Conservation (phyloP, 2,113 vertebrate species). For the Aspiorhynchus laticeps region DNA sequence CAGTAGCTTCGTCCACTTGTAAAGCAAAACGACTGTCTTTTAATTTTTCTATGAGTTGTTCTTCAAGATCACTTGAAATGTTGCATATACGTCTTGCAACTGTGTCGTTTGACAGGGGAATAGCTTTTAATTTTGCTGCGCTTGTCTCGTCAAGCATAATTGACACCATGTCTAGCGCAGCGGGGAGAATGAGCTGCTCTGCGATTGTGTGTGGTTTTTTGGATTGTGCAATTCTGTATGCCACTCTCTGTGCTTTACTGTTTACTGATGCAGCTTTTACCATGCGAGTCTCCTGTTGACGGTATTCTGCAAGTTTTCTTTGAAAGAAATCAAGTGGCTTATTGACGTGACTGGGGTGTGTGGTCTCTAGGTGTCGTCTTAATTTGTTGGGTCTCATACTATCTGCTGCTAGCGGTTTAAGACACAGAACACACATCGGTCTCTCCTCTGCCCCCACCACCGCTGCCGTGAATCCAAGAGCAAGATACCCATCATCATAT, state of each 20-base stretch:
- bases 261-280: slow-evolving; percentile 26
- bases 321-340: slow-evolving; percentile 41
- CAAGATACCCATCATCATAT: background rate
- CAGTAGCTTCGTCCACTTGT: background rate
- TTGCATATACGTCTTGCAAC: background rate
- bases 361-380: slow-evolving; percentile 32
- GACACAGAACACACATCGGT: background rate
- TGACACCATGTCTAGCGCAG: background rate
- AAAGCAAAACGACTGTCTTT: background rate
- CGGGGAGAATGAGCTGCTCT: background rate
- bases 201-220: background rate
- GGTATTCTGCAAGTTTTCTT: slow-evolving; percentile 21
- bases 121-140: background rate
- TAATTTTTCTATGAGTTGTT: background rate
- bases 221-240: background rate
- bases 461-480: background rate
- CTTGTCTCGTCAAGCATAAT: background rate
- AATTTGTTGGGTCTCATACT: slow-evolving; percentile 43
- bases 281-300: slow-evolving; percentile 25
- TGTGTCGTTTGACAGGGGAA: background rate
- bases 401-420: slow-evolving; percentile 2
- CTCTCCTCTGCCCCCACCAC: background rate
- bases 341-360: slow-evolving; percentile 22
- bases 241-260: background rate
- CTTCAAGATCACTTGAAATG: background rate